Base-by-base conservation (phyloP, 1,140 invertebrate species). In the Pseudomyrmex concolor region DNA sequence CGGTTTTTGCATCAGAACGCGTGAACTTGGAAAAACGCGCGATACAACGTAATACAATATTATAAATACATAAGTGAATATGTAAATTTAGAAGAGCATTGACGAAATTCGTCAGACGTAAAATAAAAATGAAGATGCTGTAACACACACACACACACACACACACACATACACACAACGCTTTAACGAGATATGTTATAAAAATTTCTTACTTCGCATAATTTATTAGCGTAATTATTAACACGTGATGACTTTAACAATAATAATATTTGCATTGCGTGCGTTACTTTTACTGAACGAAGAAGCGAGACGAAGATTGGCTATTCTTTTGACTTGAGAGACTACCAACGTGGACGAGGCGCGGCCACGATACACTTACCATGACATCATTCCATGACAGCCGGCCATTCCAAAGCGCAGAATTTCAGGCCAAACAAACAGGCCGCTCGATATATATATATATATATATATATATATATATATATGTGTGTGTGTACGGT, bases 331-430 rank as follows among this genome's bases (percentile, higher is more conserved):
- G 43, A n/a, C 66, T 71, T 50, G 76, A 77, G 54, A 43, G 63
- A 55, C 67, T 17, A 66, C 62, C 19, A 62, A 51, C 19, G 48
- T 60, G 45, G 45, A 84, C 43, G 68, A 54, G 54, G 74, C 80
- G 48, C 51, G 78, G 85, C 55, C 74, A 84, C 82, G 86, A 86
- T 87, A 90, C 5, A 34, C 89, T 92, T 90, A 92, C 92, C 93
- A 92, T 94, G 93, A 94, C 92, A 93, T 94, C 93, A 94, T 94
- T 94, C 93, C 92, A 94, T 93, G 92, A 94, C 93, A 94, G 91
- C 88, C 90, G 89, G 84, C 87, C 91, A 92, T 93, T 92, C 91
- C 90, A 90, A 90, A 89, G 91, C 90, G 89, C 89, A 91, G 89
- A 90, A 90, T 93, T 93, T 92, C 89, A 93, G 90, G 92, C 90